A percentile compares a stretch with the other conserved stretches of the same genome.
Conservation (phyloP, 2,113 vertebrate species). For the Upupa epops region DNA sequence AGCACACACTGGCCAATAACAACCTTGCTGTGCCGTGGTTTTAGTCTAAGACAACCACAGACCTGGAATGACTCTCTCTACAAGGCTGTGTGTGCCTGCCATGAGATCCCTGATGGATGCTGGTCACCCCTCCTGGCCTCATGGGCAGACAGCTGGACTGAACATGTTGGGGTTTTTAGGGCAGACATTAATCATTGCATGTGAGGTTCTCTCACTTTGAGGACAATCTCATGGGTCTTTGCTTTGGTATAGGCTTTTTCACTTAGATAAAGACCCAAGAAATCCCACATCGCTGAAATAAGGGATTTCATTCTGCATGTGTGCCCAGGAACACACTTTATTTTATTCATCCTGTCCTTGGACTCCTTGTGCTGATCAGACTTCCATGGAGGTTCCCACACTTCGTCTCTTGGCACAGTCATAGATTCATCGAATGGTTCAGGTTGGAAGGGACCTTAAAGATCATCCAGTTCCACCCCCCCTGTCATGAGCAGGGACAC, state of each 20-base stretch:
- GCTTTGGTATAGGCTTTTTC: not conserved
- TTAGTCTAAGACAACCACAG: not conserved
- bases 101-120: not conserved
- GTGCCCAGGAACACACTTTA: not conserved
- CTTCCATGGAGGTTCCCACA: not conserved
- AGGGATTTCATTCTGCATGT: not conserved
- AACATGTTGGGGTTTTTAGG: not conserved
- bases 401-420: not conserved
- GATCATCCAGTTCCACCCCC: too few relatives aligned
- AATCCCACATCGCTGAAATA: not conserved
- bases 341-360: not conserved
- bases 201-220: not conserved
- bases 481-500: too few relatives aligned
- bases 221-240: not conserved
- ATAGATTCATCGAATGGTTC: too few relatives aligned
- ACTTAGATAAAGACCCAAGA: not conserved
- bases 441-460: too few relatives aligned
- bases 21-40: rapidly evolving
- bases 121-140: not conserved
- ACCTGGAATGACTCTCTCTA: not conserved
- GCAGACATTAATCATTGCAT: rapidly evolving
- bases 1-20: not conserved
- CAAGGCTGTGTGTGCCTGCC: not conserved
- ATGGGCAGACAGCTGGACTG: not conserved
- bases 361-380: not conserved